Conservation (phyloP, 2,888 invertebrate species). For the Napeogenes sylphis region DNA sequence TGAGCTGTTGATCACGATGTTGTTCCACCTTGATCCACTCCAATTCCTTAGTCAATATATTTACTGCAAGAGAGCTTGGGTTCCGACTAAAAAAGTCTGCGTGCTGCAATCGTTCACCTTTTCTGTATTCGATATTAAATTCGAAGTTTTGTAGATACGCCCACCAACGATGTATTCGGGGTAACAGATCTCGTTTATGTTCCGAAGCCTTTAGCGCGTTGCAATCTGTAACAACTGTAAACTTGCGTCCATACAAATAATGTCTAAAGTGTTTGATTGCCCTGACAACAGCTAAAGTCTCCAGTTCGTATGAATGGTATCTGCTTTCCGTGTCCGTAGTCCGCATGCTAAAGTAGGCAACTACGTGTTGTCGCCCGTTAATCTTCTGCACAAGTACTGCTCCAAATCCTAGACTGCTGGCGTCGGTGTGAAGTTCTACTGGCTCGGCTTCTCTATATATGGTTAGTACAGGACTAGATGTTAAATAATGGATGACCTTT, state of each 20-base stretch:
- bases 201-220: slow-evolving; percentile 40
- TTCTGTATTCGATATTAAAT: slow-evolving; percentile 32
- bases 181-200: slow-evolving; percentile 37
- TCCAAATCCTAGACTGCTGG: slow-evolving; percentile 34
- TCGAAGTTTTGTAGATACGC: slow-evolving; percentile 37
- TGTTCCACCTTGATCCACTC: slow-evolving; percentile 30
- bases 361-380: slow-evolving; percentile 21
- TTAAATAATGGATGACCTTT: slow-evolving; percentile 22
- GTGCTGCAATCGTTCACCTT: slow-evolving; percentile 27
- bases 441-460: slow-evolving; percentile 28
- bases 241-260: slow-evolving; percentile 33
- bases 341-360: slow-evolving; percentile 29
- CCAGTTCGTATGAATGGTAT: slow-evolving; percentile 34
- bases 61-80: slow-evolving; percentile 13
- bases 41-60: slow-evolving; percentile 21
- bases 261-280: slow-evolving; percentile 40
- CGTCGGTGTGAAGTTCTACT: slow-evolving; percentile 33
- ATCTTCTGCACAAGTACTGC: slow-evolving; percentile 24
- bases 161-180: slow-evolving; percentile 41
- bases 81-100: slow-evolving; percentile 31
- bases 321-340: slow-evolving; percentile 30
- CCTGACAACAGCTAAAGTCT: slow-evolving; percentile 33
- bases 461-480: slow-evolving; percentile 25
- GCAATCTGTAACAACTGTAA: slow-evolving; percentile 36
- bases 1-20: slow-evolving; percentile 22